Evolutionary conservation across 2,888 invertebrate species (phyloP).

Genomic region (Drosophila algonquin): DNA sequence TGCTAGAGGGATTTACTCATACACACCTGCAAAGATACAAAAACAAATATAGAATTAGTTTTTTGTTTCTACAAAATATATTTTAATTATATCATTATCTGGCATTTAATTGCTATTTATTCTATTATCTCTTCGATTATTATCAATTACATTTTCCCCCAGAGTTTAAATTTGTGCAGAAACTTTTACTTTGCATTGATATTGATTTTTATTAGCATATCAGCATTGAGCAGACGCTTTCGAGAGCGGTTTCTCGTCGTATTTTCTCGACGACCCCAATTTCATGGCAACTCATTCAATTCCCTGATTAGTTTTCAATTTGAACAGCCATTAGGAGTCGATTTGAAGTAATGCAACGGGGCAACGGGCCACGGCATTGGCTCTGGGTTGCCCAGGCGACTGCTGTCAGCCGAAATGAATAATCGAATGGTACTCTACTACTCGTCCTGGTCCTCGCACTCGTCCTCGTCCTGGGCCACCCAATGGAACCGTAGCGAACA

Average conservation of each 20-base stretch:
- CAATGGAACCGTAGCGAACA: background rate
- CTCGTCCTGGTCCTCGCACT: background rate
- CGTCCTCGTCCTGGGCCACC: background rate
- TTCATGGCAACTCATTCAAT: conserved; percentile 31
- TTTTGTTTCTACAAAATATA: background rate
- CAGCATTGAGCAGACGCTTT: background rate
- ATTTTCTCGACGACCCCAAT: conserved; percentile 14
- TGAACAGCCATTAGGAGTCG: conserved; percentile 37
- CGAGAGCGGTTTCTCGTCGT: conserved; percentile 5
- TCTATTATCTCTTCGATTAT: background rate
- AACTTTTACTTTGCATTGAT: background rate
- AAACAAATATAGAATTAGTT: conserved; percentile 4
- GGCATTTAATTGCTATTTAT: background rate
- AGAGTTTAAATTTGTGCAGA: background rate
- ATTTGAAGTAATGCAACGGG: conserved; percentile 29
- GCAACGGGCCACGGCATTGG: conserved; percentile 6
- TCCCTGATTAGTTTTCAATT: conserved; percentile 50
- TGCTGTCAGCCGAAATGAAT: conserved; percentile 34
- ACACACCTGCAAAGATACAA: conserved; percentile 53
- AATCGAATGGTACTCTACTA: conserved; percentile 35
- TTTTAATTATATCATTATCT: background rate
- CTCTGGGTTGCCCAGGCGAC: conserved; percentile 30
- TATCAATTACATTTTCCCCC: background rate
- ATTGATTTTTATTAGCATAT: conserved; percentile 7
- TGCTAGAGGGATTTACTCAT: background rate